These are phyloP conservation scores for Drosophila azteca DNA, from an alignment of 1,140 invertebrate species.

Conservation along the genomic window DNA sequence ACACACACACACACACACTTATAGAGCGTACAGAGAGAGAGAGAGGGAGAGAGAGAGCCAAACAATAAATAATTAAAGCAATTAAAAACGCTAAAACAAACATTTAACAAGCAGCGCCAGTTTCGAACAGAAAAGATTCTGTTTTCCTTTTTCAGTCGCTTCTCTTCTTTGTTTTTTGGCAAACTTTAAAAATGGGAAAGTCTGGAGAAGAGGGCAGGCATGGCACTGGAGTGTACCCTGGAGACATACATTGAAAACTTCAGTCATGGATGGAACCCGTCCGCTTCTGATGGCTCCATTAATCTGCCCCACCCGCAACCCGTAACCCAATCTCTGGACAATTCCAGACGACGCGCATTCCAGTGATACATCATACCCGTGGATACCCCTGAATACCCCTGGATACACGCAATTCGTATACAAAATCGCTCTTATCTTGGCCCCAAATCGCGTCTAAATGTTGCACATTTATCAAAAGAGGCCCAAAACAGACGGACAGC, in stretches of 20 bases:
- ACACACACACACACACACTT: slow-evolving; percentile 14
- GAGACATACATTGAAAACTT: no score
- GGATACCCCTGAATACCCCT: slow-evolving; percentile 46
- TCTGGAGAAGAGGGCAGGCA: not conserved
- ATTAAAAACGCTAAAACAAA: slow-evolving; percentile 82
- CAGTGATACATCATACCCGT: slow-evolving; percentile 26
- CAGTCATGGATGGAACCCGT: no score
- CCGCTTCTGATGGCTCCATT: slow-evolving; percentile 41
- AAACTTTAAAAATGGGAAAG: slow-evolving; percentile 29
- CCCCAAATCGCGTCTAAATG: slow-evolving; percentile 81
- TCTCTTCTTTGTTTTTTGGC: slow-evolving; percentile 16
- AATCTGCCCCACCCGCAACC: slow-evolving; percentile 6
- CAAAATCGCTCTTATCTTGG: slow-evolving; percentile 63
- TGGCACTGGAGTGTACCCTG: slow-evolving; percentile 16
- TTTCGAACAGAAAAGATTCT: slow-evolving; percentile 42
- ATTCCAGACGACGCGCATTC: no score
- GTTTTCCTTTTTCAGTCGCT: slow-evolving; percentile 45
- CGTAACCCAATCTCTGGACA: slow-evolving; percentile 16
- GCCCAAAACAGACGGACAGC: slow-evolving; percentile 34
- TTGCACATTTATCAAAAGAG: slow-evolving; percentile 79
- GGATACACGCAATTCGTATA: slow-evolving; percentile 32
- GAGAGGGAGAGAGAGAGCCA: slow-evolving; percentile 34
- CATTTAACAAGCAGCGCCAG: slow-evolving; percentile 81
- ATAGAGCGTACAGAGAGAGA: not conserved
- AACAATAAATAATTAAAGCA: slow-evolving; percentile 83